Conservation (phyloP, 37 sponge, comb jelly and placozoan species). For the Axinella damicornis region DNA sequence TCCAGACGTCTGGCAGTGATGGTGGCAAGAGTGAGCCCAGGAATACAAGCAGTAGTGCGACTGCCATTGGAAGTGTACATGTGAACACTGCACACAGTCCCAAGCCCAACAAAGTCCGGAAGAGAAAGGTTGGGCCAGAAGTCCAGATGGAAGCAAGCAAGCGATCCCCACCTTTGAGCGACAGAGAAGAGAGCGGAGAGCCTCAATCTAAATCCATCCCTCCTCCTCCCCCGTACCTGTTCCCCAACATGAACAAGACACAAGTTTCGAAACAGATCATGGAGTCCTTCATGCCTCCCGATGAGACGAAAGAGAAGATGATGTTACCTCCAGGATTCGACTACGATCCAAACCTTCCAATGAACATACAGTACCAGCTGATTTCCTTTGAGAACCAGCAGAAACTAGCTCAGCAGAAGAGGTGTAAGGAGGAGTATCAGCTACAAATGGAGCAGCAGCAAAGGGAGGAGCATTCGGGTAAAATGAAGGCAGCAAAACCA, state of each 20-base stretch:
- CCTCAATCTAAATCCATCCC: background rate
- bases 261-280: conserved; percentile 5
- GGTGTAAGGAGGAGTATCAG: conserved; percentile 6
- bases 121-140: too few species aligned
- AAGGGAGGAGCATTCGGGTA: background rate
- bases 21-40: too few species aligned
- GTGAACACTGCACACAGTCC: background rate
- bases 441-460: conserved; percentile 17
- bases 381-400: conserved; percentile 64
- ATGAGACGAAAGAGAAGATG: conserved; percentile 10
- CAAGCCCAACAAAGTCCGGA: background rate
- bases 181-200: conserved; percentile 3
- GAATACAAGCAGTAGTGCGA: too few species aligned
- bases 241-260: background rate
- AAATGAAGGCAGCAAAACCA: background rate
- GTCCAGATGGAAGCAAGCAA: conserved; percentile 13
- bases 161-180: conserved; percentile 4
- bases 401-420: conserved; percentile 43
- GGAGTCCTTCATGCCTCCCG: background rate
- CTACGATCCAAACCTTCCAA: conserved; percentile 82
- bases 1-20: background rate
- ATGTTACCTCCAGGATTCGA: conserved; percentile 62
- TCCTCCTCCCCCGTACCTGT: conserved; percentile 1
- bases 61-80: too few species aligned
- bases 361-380: conserved; percentile 65